phyloP scores from a whole-genome alignment of 1,140 invertebrate genomes.

The Chymomyza costata region DNA sequence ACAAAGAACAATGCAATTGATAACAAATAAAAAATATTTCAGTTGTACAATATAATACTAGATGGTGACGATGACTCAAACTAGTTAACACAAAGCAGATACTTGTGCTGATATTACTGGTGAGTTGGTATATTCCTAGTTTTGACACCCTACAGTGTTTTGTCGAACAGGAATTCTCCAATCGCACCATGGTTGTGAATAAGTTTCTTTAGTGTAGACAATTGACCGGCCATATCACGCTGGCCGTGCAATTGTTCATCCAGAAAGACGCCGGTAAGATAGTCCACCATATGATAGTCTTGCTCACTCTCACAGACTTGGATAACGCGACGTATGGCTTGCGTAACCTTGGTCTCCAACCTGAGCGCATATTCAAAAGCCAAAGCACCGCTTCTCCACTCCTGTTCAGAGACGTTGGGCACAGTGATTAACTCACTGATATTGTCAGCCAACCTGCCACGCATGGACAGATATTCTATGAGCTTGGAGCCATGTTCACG shows the following conservation, averaged over 20 bases:
- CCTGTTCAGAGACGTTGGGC: constrained; percentile 62
- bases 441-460: constrained; percentile 83
- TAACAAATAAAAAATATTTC: too few species aligned
- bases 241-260: constrained; percentile 91
- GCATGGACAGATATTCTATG: constrained; percentile 90
- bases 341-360: constrained; percentile 85
- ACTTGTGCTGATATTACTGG: too few species aligned
- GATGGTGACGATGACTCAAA: too few species aligned
- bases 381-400: constrained; percentile 79
- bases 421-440: constrained; percentile 80
- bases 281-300: constrained; percentile 90
- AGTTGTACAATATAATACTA: too few species aligned
- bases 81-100: too few species aligned
- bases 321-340: constrained; percentile 82
- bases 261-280: constrained; percentile 88
- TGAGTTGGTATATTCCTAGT: too few species aligned
- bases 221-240: constrained; percentile 85
- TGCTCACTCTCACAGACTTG: constrained; percentile 78
- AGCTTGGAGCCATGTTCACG: constrained; percentile 91
- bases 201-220: constrained; percentile 85
- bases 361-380: constrained; percentile 84
- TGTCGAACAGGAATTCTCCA: constrained; percentile 90
- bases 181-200: constrained; percentile 82
- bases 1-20: too few species aligned
- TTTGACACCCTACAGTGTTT: constrained; percentile 78